Percentiles rank a stretch among this genome's conserved stretches.
These are phyloP conservation scores for Alectura lathami DNA, from an alignment of 2,113 vertebrate genomes.

Conservation along the genomic window DNA sequence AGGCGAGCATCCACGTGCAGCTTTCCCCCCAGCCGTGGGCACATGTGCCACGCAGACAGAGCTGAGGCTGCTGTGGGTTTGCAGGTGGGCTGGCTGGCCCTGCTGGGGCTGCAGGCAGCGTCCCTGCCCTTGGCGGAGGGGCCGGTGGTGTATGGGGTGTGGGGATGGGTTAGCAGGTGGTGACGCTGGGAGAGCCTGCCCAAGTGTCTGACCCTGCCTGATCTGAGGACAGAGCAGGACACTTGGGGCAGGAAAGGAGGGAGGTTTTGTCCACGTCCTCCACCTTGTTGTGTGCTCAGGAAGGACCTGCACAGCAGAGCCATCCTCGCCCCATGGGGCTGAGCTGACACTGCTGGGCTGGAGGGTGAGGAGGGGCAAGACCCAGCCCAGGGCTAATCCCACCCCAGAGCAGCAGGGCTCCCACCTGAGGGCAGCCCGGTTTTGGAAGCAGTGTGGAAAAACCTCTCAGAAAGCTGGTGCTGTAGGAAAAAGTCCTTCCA, in stretches of 20 bases:
- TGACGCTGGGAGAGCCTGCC: background rate
- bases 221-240: background rate
- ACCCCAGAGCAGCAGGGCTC: background rate
- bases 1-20: background rate
- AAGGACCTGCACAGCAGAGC: rapidly evolving
- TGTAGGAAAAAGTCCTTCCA: background rate
- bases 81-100: background rate
- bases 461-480: background rate
- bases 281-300: background rate
- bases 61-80: background rate
- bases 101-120: background rate
- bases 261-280: background rate
- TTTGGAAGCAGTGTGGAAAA: background rate
- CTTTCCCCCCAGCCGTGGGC: background rate
- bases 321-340: background rate
- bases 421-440: background rate
- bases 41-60: rapidly evolving
- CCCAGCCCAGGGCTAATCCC: background rate
- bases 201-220: background rate
- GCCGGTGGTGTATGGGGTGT: rapidly evolving
- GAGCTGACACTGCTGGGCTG: background rate
- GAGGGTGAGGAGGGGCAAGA: background rate
- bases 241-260: background rate
- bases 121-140: rapidly evolving
- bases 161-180: background rate